These are phyloP conservation scores for Oenanthe oenanthe DNA, from an alignment of 2,113 vertebrate species.

Conservation along the genomic window DNA sequence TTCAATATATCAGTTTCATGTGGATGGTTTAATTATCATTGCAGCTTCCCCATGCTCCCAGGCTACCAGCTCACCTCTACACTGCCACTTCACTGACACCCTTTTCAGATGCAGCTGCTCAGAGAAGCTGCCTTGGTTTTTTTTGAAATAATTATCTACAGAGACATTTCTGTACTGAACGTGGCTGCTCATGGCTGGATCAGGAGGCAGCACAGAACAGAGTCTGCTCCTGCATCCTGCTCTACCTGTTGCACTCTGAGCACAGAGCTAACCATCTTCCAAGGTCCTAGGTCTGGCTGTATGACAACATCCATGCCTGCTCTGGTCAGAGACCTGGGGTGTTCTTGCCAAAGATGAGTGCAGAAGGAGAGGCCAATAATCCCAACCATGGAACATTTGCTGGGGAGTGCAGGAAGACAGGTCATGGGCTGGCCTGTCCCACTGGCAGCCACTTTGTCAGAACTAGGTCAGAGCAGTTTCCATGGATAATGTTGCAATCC, in stretches of 20 bases:
- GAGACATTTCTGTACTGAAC: not conserved
- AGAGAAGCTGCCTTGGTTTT: not conserved
- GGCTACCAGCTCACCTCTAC: not conserved
- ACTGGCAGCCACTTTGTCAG: not conserved
- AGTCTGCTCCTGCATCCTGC: not conserved
- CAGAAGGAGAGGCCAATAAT: not conserved
- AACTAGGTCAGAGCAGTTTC: not conserved
- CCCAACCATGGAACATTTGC: not conserved
- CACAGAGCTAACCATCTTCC: not conserved
- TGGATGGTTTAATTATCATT: not conserved
- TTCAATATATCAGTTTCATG: rapidly evolving
- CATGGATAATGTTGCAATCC: not conserved
- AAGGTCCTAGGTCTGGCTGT: not conserved
- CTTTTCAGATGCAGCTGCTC: not conserved
- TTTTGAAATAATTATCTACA: not conserved
- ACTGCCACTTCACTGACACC: not conserved
- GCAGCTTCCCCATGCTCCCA: not conserved
- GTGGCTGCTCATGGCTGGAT: rapidly evolving
- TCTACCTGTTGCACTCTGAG: rapidly evolving
- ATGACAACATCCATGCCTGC: not conserved
- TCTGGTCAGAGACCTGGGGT: not conserved
- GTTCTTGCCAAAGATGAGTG: not conserved
- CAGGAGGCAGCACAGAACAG: not conserved
- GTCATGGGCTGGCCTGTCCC: not conserved
- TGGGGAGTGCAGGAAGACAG: not conserved